Base-by-base conservation (phyloP, 1,140 invertebrate species). In the Helicorthomorpha holstii region DNA sequence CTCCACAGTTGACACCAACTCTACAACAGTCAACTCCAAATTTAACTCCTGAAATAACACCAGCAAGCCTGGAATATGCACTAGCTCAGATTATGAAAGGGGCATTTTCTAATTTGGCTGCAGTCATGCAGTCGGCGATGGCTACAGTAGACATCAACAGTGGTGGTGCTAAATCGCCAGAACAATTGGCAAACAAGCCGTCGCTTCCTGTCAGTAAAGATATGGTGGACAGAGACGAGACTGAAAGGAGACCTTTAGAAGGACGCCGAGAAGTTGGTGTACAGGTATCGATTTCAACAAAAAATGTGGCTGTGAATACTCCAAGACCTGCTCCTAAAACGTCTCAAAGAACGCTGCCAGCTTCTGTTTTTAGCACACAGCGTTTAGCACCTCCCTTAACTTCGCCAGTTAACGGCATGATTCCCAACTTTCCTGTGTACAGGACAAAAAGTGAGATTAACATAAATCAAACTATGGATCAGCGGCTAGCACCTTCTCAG, bases 401-500 rank as follows among this genome's bases (percentile, higher is more conserved):
- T 4, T 4, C 44, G 4, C 7, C 4, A 7, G 44, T 19, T 7
- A 12, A 41, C 38, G 38, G 38, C 38, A 19, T 12, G 19, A 19
- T 41, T 19, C 12, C 12, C 19, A 12, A 41, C 38, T 12, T 12
- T 19, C 38, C 38, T 12, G 4, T 46, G 19, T 19, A 46, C 44
- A 52, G 47, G 24, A 48, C 41, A 24, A 52, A 52, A 24, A 52
- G 51, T 42, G 51, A 52, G 24, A 48, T 44, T 3, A 27, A 7
- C 3, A 19, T 52, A n/a, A 47, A 52, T 22, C 4, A 10, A 10
- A 14, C 10, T 3, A 2, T 24, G 12, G 27, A 27, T 7, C 48
- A 49, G 10, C 10, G 27, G 21, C 25, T 41, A 7, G 4, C 27
- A 19, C 49, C 49, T 4, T 4, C 49, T 19, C n/a, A n/a, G n/a